These are phyloP conservation scores for Paguma larvata DNA, from an alignment of 2,797 vertebrate genomes.

Conservation along the genomic window DNA sequence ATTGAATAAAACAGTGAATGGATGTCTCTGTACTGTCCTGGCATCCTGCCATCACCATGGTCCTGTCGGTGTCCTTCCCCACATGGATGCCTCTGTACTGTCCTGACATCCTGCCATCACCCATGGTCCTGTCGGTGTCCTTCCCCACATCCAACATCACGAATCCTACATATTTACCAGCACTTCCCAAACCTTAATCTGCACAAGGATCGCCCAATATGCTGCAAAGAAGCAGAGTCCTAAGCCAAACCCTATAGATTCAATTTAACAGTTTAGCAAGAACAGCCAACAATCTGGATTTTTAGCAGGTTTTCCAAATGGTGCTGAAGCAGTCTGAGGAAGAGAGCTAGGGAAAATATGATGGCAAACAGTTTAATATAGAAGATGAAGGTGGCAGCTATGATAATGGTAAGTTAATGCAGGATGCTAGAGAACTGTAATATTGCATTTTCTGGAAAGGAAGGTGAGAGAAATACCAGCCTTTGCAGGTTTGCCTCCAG, in stretches of 20 bases:
- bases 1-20: background rate
- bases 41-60: background rate
- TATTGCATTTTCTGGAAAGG: background rate
- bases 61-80: too few relatives aligned
- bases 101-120: too few relatives aligned
- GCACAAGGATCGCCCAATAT: background rate
- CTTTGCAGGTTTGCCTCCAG: background rate
- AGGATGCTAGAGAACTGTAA: background rate
- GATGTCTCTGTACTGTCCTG: background rate
- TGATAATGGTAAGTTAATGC: background rate
- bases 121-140: too few relatives aligned
- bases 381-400: constrained; percentile 12
- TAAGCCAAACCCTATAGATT: background rate
- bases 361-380: background rate
- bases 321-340: background rate
- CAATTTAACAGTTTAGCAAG: background rate
- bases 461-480: background rate
- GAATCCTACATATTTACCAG: background rate
- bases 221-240: background rate
- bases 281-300: background rate
- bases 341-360: background rate
- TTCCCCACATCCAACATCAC: background rate
- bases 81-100: too few relatives aligned
- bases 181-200: constrained; percentile 5
- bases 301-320: constrained; percentile 24